Evolutionary conservation across 2,113 vertebrate species (phyloP).

Genomic region (Toxostoma redivivum): DNA sequence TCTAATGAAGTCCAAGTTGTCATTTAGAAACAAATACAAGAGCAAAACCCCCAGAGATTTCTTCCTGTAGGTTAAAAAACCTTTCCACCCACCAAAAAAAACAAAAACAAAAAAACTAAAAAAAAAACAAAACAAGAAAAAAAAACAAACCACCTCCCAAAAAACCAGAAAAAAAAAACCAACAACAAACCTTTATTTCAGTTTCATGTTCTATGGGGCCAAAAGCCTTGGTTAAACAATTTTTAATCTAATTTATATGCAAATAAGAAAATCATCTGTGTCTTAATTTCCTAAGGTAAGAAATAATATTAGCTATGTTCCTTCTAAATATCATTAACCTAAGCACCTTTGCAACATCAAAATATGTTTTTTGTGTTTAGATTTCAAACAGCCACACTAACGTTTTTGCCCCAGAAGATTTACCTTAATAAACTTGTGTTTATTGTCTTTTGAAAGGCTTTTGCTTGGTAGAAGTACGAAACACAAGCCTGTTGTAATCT

Average conservation of each 20-base stretch:
- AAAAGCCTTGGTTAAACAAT: background rate
- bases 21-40: background rate
- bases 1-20: background rate
- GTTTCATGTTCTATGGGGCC: background rate
- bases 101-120: background rate
- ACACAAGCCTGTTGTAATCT: background rate
- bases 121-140: too few relatives aligned
- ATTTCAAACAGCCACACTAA: background rate
- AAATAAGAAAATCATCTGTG: background rate
- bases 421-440: background rate
- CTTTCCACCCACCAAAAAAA: background rate
- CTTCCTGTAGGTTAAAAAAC: background rate
- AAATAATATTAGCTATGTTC: background rate
- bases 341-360: background rate
- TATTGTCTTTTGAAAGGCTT: background rate
- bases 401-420: background rate
- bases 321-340: background rate
- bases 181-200: background rate
- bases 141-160: too few relatives aligned
- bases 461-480: background rate
- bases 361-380: background rate
- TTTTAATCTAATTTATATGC: constrained; percentile 16
- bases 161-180: too few relatives aligned
- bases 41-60: background rate
- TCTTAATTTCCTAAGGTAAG: background rate